These are phyloP conservation scores for Varroa destructor DNA, from an alignment of 1,140 invertebrate genomes.

Conservation along the genomic window DNA sequence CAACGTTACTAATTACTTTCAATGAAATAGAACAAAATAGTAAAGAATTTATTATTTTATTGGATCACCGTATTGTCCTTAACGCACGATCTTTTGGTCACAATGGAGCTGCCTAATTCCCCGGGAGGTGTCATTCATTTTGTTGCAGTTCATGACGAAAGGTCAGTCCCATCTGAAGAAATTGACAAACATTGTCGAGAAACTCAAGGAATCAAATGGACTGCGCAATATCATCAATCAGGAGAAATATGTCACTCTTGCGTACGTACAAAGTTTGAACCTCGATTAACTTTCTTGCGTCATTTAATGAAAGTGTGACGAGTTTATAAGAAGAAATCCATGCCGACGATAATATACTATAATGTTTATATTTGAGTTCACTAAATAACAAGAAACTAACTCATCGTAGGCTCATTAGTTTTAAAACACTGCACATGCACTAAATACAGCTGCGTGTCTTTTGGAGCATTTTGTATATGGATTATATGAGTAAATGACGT, in stretches of 20 bases:
- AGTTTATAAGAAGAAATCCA: too few relatives aligned
- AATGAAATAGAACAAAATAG: too few relatives aligned
- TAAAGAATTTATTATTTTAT: neutral
- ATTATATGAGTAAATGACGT: too few relatives aligned
- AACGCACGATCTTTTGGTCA: neutral
- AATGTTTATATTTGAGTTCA: too few relatives aligned
- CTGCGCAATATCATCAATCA: neutral
- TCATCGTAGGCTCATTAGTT: too few relatives aligned
- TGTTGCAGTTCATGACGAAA: conserved; percentile 1
- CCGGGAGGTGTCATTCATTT: neutral
- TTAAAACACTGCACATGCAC: too few relatives aligned
- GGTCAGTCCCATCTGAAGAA: neutral
- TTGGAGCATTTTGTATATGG: too few relatives aligned
- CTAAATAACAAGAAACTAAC: too few relatives aligned
- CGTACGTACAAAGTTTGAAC: neutral
- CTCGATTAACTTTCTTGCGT: neutral
- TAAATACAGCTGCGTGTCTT: too few relatives aligned
- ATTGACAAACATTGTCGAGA: neutral
- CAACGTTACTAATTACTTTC: too few relatives aligned
- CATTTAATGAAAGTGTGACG: neutral
- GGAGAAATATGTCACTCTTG: neutral
- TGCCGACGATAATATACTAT: too few relatives aligned
- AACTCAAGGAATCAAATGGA: conserved; percentile 3
- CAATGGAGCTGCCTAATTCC: neutral
- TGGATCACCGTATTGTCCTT: neutral